Base-by-base conservation (phyloP, 2,888 invertebrate genomes). In the Parnassius glacialis region DNA sequence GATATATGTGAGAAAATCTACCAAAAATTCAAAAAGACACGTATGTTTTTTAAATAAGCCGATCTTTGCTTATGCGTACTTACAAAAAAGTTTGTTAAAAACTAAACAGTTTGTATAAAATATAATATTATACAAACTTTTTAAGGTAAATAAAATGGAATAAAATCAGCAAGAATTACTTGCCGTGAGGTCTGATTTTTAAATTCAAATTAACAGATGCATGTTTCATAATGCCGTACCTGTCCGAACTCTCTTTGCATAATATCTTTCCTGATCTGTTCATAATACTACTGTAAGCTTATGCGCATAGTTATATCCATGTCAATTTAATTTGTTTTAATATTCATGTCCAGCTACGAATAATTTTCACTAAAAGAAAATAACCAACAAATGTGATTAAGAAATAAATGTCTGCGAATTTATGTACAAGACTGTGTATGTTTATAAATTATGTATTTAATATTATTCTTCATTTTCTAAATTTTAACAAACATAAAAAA, bases 201-300 rank as follows among this genome's bases (percentile, higher is more conserved):
- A 52, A 56, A 61, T 61, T 56, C 47, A 61, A 61, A 61, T 61
- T 56, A 61, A 61, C 52, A 45, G 41, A 61, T 56, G 61, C 61
- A 61, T 61, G 52, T 61, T 61, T 56, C 56, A 56, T 56, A 61
- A 55, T 47, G 55, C 45, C 52, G 51, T 34, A 41, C 61, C 52
- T 45, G 41, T 61, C 42, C 25, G 44, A 55, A 54, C 54, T 50
- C 50, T 54, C 50, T 55, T 55, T 51, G 60, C 60, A 61, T 61
- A 61, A 55, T 55, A 51, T 13, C 55, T 25, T 13, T 20, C 60
- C 9, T 45, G 50, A 55, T 55, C 60, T 61, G 60, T 51, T 51
- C 48, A 12, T 50, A 54, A 16, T 13, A 45, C 47, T 44, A 34
- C 51, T 11, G 34, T 13, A 3, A 43, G 45, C n/a, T 45, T 52